These are phyloP conservation scores for Dicerorhinus sumatrensis DNA, from an alignment of 2,113 vertebrate species.

Conservation along the genomic window DNA sequence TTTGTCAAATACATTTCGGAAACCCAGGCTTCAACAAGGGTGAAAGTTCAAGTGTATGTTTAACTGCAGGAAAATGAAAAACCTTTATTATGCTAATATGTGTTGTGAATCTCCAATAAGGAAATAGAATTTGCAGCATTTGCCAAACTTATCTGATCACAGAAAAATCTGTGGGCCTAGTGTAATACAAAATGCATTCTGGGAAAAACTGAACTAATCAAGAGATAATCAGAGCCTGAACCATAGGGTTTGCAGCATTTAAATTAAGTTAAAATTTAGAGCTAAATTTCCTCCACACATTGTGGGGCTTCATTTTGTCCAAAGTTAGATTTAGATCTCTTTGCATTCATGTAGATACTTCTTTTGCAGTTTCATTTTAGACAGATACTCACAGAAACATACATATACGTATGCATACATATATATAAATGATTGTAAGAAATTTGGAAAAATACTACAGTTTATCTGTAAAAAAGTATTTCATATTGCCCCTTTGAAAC, in stretches of 20 bases:
- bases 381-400: not conserved
- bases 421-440: not conserved
- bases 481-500: not conserved
- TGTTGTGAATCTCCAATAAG: conserved; percentile 12
- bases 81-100: conserved; percentile 11
- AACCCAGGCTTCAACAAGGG: not conserved
- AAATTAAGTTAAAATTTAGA: conserved; percentile 26
- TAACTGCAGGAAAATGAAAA: conserved; percentile 45
- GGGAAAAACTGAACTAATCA: conserved; percentile 19
- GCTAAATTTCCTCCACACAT: not conserved
- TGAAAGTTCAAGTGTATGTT: not conserved
- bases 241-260: not conserved
- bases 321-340: not conserved
- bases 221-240: conserved; percentile 2
- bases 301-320: not conserved
- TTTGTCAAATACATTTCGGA: conserved; percentile 3
- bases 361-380: not conserved
- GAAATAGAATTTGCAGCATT: conserved; percentile 32
- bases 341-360: not conserved
- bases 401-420: not conserved
- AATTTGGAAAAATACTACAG: not conserved
- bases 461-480: not conserved
- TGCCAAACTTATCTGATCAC: conserved; percentile 43
- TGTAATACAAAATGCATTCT: not conserved
- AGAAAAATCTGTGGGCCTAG: not conserved